Percentiles rank a stretch among this genome's conserved stretches.
These are phyloP conservation scores for Brachylomia viminalis DNA, from an alignment of 2,888 invertebrate genomes.

Conservation along the genomic window DNA sequence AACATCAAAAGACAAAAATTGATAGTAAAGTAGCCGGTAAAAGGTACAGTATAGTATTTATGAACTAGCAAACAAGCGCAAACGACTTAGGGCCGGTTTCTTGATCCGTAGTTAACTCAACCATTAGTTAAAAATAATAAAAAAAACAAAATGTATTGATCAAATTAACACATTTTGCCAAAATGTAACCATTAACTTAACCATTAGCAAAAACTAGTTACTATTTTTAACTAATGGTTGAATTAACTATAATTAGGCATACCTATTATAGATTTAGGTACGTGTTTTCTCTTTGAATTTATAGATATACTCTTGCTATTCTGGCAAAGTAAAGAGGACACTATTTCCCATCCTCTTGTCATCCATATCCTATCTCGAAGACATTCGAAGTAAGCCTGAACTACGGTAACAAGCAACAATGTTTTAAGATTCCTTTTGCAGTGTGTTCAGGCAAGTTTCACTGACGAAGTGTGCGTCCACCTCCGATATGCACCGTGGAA, in stretches of 20 bases:
- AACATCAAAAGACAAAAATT: not conserved
- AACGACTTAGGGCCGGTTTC: too few relatives aligned
- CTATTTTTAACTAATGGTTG: too few relatives aligned
- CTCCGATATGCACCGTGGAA: not conserved
- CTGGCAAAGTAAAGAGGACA: not conserved
- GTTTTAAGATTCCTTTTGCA: conserved; percentile 12
- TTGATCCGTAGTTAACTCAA: too few relatives aligned
- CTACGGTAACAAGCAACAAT: not conserved
- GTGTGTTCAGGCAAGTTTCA: conserved; percentile 14
- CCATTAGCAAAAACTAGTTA: too few relatives aligned
- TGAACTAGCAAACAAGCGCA: not conserved
- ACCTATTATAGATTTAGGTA: not conserved
- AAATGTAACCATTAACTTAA: too few relatives aligned
- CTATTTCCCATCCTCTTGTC: not conserved
- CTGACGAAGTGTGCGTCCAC: conserved; percentile 3
- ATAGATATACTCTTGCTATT: not conserved
- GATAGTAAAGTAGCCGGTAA: not conserved
- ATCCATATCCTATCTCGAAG: not conserved
- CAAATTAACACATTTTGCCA: too few relatives aligned
- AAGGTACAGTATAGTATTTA: not conserved
- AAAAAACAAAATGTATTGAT: too few relatives aligned
- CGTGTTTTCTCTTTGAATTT: not conserved
- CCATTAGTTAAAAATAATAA: too few relatives aligned
- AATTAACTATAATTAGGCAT: too few relatives aligned
- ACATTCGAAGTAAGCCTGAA: not conserved